Percentiles rank a stretch among this genome's conserved stretches.
Conservation (phyloP, 2,888 invertebrate species). For the Lordiphosa andalusiaca region DNA sequence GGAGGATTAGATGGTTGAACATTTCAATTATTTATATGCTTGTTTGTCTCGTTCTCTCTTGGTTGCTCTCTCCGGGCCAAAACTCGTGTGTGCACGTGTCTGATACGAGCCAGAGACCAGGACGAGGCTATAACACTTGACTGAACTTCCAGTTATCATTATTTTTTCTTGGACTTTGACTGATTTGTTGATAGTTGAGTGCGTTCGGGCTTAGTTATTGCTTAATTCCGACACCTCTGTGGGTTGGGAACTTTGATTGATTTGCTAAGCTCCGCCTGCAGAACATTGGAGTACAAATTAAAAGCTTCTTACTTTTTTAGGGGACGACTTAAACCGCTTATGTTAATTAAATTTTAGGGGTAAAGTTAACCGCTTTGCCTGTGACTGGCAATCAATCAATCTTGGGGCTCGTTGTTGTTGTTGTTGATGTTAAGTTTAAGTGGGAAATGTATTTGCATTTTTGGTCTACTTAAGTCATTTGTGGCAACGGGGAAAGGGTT, state of each 20-base stretch:
- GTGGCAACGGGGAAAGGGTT: constrained; percentile 26
- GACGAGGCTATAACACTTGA: constrained; percentile 59
- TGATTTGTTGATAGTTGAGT: constrained; percentile 66
- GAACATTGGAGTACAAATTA: constrained; percentile 39
- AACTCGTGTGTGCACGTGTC: constrained; percentile 39
- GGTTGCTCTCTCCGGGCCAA: constrained; percentile 1
- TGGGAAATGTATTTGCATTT: constrained; percentile 53
- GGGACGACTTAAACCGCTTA: constrained; percentile 53
- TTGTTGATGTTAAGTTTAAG: constrained; percentile 39
- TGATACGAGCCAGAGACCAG: constrained; percentile 18
- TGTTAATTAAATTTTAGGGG: constrained; percentile 66
- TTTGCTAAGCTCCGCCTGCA: constrained; percentile 43
- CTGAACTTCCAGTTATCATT: constrained; percentile 29
- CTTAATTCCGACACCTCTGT: constrained; percentile 43
- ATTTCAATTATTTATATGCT: constrained; percentile 74
- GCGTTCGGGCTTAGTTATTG: constrained; percentile 37
- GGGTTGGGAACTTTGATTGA: constrained; percentile 36
- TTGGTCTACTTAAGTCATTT: not conserved
- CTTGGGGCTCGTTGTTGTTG: constrained; percentile 24
- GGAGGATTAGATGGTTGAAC: constrained; percentile 39
- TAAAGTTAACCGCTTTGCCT: constrained; percentile 21
- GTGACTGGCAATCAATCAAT: constrained; percentile 57
- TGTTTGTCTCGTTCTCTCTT: constrained; percentile 53
- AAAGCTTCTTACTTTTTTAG: constrained; percentile 29
- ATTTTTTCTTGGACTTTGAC: constrained; percentile 51